phyloP scores from a whole-genome alignment of 2,797 vertebrate genomes.

The Odontamblyopus lacepedii region DNA sequence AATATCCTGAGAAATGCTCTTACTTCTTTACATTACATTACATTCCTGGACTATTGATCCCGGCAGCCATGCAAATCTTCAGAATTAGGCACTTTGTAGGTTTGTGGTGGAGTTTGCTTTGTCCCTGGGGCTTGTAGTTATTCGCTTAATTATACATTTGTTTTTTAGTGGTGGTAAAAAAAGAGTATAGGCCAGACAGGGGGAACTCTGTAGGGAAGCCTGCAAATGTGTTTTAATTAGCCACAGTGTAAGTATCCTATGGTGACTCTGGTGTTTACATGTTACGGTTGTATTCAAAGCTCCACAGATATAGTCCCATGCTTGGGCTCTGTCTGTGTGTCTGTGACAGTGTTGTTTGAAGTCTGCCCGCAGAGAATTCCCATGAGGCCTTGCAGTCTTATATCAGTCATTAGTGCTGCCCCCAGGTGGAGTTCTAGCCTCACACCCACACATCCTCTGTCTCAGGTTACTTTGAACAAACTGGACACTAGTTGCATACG shows the following conservation, averaged over 20 bases:
- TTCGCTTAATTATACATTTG: slow-evolving; percentile 34
- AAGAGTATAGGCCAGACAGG: not conserved
- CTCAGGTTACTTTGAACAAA: not conserved
- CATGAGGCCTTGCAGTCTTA: slow-evolving; percentile 14
- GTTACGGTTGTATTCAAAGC: not conserved
- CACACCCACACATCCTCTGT: no score
- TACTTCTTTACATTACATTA: slow-evolving; percentile 25
- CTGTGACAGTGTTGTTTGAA: slow-evolving; percentile 15
- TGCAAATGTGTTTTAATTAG: slow-evolving; percentile 33
- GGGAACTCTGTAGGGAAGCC: not conserved
- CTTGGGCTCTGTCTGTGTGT: not conserved
- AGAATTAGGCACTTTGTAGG: slow-evolving; percentile 62
- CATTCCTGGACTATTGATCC: slow-evolving; percentile 54
- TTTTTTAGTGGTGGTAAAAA: slow-evolving; percentile 11
- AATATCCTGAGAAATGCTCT: slow-evolving; percentile 18
- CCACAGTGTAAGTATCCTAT: slow-evolving; percentile 10
- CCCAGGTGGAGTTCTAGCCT: slow-evolving; percentile 7
- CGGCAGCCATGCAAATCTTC: slow-evolving; percentile 53
- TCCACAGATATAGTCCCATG: not conserved
- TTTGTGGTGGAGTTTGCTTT: slow-evolving; percentile 51
- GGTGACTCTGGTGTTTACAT: not conserved
- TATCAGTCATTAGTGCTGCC: slow-evolving; percentile 39
- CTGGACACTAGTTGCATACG: not conserved
- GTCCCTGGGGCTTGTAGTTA: slow-evolving; percentile 28
- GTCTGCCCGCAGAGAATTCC: slow-evolving; percentile 27